phyloP scores from a whole-genome alignment of 2,797 vertebrate genomes.

The Neosalanx taihuensis region DNA sequence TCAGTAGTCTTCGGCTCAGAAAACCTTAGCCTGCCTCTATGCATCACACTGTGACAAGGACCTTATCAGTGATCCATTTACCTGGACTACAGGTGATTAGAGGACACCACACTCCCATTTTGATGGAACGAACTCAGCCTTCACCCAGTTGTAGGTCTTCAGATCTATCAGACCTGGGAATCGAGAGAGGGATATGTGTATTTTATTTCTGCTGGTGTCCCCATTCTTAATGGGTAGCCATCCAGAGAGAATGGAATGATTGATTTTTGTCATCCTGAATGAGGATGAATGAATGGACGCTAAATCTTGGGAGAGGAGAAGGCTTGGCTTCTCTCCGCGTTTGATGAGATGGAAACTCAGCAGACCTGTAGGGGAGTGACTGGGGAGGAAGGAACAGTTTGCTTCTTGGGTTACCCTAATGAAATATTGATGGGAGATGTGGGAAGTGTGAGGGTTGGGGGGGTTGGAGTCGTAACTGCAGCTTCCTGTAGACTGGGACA shows the following conservation, averaged over 20 bases:
- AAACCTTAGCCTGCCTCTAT: slow-evolving; percentile 56
- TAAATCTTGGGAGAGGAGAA: slow-evolving; percentile 65
- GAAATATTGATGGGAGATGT: slow-evolving; percentile 89
- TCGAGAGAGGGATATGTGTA: slow-evolving; percentile 74
- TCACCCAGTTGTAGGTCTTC: slow-evolving; percentile 64
- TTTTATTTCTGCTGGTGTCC: slow-evolving; percentile 73
- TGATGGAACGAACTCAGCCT: slow-evolving; percentile 66
- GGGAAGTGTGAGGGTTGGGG: slow-evolving; percentile 69
- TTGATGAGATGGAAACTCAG: slow-evolving; percentile 61
- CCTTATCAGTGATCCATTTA: slow-evolving; percentile 56
- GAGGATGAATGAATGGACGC: slow-evolving; percentile 69
- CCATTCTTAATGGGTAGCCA: slow-evolving; percentile 74
- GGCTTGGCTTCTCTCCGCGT: slow-evolving; percentile 59
- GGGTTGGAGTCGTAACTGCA: slow-evolving; percentile 71
- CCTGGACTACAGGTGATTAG: slow-evolving; percentile 74
- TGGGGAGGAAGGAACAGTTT: slow-evolving; percentile 58
- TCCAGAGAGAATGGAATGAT: slow-evolving; percentile 78
- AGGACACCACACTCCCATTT: slow-evolving; percentile 69
- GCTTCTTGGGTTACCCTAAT: slow-evolving; percentile 78
- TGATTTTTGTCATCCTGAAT: slow-evolving; percentile 78
- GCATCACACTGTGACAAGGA: slow-evolving; percentile 62
- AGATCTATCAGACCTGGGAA: slow-evolving; percentile 72
- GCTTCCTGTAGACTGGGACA: slow-evolving; percentile 81
- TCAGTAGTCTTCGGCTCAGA: slow-evolving; percentile 59
- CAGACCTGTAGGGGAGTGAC: slow-evolving; percentile 58